phyloP scores from a whole-genome alignment of 2,888 invertebrate species.

The Keiferia lycopersicella region DNA sequence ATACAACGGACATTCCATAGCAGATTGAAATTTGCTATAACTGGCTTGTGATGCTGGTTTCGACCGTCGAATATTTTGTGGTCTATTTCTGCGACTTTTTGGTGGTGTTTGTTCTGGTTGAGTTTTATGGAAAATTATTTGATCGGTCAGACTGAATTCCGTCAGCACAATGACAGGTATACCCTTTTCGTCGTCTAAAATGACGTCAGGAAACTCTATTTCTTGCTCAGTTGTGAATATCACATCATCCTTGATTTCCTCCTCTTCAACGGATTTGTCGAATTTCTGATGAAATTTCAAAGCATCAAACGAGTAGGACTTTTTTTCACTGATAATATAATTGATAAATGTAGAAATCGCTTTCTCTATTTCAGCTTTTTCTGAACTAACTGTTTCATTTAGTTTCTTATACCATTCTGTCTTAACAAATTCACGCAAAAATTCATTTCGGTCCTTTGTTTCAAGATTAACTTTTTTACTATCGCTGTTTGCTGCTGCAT shows the following conservation, averaged over 20 bases:
- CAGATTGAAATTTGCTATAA: constrained; percentile 46
- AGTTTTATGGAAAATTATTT: constrained; percentile 41
- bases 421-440: constrained; percentile 38
- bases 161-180: constrained; percentile 50
- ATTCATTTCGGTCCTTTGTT: constrained; percentile 40
- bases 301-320: constrained; percentile 49
- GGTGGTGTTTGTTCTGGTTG: too few species aligned
- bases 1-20: constrained; percentile 50
- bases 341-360: constrained; percentile 50
- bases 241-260: constrained; percentile 43
- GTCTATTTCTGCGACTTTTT: too few species aligned
- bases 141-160: constrained; percentile 44
- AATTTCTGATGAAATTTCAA: constrained; percentile 43
- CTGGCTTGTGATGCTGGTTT: constrained; percentile 36
- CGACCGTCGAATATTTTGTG: not conserved
- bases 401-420: constrained; percentile 45
- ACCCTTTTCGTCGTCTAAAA: constrained; percentile 49
- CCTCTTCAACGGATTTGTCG: constrained; percentile 35
- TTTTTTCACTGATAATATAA: constrained; percentile 49
- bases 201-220: constrained; percentile 54
- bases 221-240: constrained; percentile 46
- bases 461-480: constrained; percentile 31
- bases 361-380: constrained; percentile 45
- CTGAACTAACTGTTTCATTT: constrained; percentile 18
- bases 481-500: not conserved